phyloP scores from a whole-genome alignment of 2,888 invertebrate species.

The Mongoloraphidia duomilia region DNA sequence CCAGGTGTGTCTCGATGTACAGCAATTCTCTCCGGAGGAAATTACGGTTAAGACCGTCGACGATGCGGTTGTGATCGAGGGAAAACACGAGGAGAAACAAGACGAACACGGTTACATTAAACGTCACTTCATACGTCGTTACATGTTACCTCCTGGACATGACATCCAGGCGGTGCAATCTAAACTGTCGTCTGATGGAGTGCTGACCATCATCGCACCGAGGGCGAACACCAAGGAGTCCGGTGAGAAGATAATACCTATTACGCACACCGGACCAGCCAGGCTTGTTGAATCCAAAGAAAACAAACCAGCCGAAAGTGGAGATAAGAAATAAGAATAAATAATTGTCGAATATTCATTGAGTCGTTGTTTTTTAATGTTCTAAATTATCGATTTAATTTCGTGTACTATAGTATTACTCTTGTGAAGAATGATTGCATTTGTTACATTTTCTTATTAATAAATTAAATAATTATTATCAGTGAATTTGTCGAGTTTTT shows the following conservation, averaged over 20 bases:
- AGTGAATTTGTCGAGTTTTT: too few species aligned
- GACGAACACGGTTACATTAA: slow-evolving; percentile 63
- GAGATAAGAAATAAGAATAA: too few species aligned
- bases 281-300: too few species aligned
- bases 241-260: slow-evolving; percentile 30
- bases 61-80: slow-evolving; percentile 55
- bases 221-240: slow-evolving; percentile 26
- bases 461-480: too few species aligned
- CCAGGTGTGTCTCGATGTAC: slow-evolving; percentile 58
- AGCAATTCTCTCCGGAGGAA: slow-evolving; percentile 66
- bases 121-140: slow-evolving; percentile 61
- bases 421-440: too few species aligned
- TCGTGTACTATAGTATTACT: too few species aligned
- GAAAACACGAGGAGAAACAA: slow-evolving; percentile 60
- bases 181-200: slow-evolving; percentile 60
- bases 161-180: slow-evolving; percentile 58
- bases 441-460: too few species aligned
- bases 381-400: too few species aligned
- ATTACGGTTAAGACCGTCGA: slow-evolving; percentile 64
- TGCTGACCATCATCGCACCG: too few species aligned
- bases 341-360: too few species aligned
- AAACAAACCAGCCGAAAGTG: too few species aligned
- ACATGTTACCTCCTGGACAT: slow-evolving; percentile 56
- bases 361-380: too few species aligned
- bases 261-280: slow-evolving; percentile 27